phyloP scores from a whole-genome alignment of 30 jellyfish, hydroid and myxozoan species.

The Chironex yamaguchii region DNA sequence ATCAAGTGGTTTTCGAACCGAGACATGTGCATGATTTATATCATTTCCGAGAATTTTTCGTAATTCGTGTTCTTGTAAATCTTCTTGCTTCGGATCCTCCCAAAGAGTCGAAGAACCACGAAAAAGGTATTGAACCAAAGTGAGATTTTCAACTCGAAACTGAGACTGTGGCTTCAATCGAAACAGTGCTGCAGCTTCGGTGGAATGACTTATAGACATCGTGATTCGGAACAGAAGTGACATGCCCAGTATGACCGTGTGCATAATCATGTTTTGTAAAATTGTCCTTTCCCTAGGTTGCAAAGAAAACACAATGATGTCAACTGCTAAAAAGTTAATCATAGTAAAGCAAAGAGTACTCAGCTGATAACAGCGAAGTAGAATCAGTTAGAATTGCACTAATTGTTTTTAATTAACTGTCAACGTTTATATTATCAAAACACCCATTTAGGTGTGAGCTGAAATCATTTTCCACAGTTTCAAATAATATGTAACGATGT shows the following conservation, averaged over 20 bases:
- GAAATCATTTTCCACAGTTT: too few species aligned
- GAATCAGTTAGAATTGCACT: too few species aligned
- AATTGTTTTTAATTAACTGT: too few species aligned
- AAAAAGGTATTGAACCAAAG: background rate
- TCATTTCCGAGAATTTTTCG: slow-evolving; percentile 56
- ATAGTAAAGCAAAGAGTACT: too few species aligned
- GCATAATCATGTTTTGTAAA: background rate
- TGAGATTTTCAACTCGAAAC: background rate
- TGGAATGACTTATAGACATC: background rate
- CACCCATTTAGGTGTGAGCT: too few species aligned
- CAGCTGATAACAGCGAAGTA: too few species aligned
- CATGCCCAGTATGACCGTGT: background rate
- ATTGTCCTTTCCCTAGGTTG: too few species aligned
- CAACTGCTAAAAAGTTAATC: too few species aligned
- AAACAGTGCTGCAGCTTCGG: background rate
- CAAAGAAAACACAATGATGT: too few species aligned
- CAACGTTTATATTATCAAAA: too few species aligned
- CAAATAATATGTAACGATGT: too few species aligned
- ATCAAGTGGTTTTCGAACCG: slow-evolving; percentile 54
- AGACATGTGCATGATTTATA: slow-evolving; percentile 24
- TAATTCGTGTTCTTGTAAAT: slow-evolving; percentile 27
- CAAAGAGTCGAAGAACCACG: slow-evolving; percentile 16
- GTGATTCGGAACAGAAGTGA: background rate
- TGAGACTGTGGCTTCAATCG: background rate
- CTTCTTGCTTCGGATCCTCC: slow-evolving; percentile 71